Conservation (phyloP, 2,113 vertebrate species). For the Gymnobelideus leadbeateri region DNA sequence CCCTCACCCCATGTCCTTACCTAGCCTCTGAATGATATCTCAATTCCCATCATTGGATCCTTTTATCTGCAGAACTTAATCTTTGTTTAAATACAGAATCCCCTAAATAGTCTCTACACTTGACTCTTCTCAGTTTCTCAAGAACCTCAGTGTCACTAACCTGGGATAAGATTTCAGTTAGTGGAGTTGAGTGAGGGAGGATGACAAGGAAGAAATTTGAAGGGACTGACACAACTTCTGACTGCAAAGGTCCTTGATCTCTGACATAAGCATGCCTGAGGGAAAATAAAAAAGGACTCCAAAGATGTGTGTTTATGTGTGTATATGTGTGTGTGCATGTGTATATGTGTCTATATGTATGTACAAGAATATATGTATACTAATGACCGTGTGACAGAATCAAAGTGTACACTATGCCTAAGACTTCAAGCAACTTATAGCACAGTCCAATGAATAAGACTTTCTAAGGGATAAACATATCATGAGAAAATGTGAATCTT, state of each 20-base stretch:
- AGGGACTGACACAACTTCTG: neutral
- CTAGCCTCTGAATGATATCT: neutral
- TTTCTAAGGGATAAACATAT: neutral
- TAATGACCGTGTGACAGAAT: neutral
- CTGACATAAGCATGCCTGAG: neutral
- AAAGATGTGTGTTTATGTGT: neutral
- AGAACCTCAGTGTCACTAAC: neutral
- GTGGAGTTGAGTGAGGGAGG: neutral
- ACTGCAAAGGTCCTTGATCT: neutral
- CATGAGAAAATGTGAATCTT: neutral
- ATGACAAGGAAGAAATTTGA: neutral
- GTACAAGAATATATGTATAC: neutral
- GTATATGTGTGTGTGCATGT: neutral
- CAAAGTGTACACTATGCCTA: neutral
- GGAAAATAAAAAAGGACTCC: neutral
- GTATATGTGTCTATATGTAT: neutral
- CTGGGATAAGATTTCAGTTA: neutral
- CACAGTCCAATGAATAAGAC: neutral
- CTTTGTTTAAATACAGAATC: neutral
- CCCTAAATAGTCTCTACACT: neutral
- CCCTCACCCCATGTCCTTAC: neutral
- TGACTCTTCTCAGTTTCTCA: neutral
- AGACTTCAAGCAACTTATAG: neutral
- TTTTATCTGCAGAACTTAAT: neutral
- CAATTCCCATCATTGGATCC: neutral